A percentile compares a stretch with the other conserved stretches of the same genome.
These are phyloP conservation scores for Picus viridis DNA, from an alignment of 2,797 vertebrate species.

Conservation along the genomic window DNA sequence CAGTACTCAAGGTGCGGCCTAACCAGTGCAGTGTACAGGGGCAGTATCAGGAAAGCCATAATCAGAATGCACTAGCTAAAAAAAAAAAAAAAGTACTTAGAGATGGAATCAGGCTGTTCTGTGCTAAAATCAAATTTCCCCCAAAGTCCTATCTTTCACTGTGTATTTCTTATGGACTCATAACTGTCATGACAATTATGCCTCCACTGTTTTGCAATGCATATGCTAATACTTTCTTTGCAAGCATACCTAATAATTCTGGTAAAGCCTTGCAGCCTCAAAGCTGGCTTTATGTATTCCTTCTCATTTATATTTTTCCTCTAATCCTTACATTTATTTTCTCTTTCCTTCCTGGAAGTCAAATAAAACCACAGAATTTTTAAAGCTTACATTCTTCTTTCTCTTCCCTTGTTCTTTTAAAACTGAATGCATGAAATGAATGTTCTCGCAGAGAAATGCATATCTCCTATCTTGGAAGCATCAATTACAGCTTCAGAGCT, in stretches of 20 bases:
- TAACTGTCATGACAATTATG: slow-evolving; percentile 36
- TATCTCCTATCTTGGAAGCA: neutral
- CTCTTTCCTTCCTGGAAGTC: slow-evolving; percentile 1
- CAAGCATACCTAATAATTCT: slow-evolving; percentile 51
- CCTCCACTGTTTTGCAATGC: slow-evolving; percentile 20
- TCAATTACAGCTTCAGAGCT: neutral
- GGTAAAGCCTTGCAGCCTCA: neutral
- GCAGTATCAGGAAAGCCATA: slow-evolving; percentile 28
- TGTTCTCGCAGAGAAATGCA: neutral
- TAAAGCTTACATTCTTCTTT: neutral
- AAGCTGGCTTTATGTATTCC: slow-evolving; percentile 40
- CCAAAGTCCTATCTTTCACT: slow-evolving; percentile 30
- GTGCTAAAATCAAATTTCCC: slow-evolving; percentile 52
- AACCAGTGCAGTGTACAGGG: too few relatives aligned
- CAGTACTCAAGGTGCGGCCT: too few relatives aligned
- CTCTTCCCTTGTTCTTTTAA: neutral
- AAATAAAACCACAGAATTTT: slow-evolving; percentile 3
- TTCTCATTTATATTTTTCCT: slow-evolving; percentile 47
- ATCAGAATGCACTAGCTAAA: slow-evolving; percentile 16
- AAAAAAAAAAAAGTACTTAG: slow-evolving; percentile 17
- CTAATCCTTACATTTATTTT: slow-evolving; percentile 45
- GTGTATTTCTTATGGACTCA: slow-evolving; percentile 28
- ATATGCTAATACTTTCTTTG: slow-evolving; percentile 44
- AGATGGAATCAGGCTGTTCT: slow-evolving; percentile 21
- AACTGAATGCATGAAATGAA: neutral